Conservation (phyloP, 2,113 vertebrate genomes). For the Miniopterus natalensis region DNA sequence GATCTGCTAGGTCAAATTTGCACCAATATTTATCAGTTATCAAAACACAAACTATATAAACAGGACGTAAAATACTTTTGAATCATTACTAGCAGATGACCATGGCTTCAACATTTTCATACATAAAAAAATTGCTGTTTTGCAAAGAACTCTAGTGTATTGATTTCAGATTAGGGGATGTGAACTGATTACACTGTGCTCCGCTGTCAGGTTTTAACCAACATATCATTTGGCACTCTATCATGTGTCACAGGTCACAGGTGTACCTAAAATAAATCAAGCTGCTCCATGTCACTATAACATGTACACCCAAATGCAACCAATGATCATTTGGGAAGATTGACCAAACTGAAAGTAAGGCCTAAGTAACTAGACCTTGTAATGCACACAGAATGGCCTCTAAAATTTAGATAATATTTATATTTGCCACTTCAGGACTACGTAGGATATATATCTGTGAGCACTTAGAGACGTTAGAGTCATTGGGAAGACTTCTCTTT, state of each 20-base stretch:
- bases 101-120: conserved; percentile 45
- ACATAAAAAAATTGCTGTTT: conserved; percentile 64
- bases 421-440: neutral
- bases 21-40: conserved; percentile 55
- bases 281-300: neutral
- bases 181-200: conserved; percentile 58
- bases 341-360: conserved; percentile 24
- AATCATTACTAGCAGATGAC: conserved; percentile 55
- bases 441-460: neutral
- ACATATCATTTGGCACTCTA: neutral
- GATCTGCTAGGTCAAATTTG: conserved; percentile 69
- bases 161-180: conserved; percentile 43
- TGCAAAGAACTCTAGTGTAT: conserved; percentile 65
- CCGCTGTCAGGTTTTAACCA: conserved; percentile 7
- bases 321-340: neutral
- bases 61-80: conserved; percentile 4
- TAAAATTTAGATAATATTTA: conserved; percentile 29
- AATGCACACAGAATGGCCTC: neutral
- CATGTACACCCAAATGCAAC: neutral
- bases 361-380: neutral
- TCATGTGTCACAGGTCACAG: conserved; percentile 31
- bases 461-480: neutral
- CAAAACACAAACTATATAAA: conserved; percentile 61
- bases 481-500: neutral
- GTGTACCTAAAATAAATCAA: conserved; percentile 58